A percentile compares a stretch with the other conserved stretches of the same genome.
Evolutionary conservation across 2,113 vertebrate genomes (phyloP).

Genomic region (Leptobrachium leishanense): DNA sequence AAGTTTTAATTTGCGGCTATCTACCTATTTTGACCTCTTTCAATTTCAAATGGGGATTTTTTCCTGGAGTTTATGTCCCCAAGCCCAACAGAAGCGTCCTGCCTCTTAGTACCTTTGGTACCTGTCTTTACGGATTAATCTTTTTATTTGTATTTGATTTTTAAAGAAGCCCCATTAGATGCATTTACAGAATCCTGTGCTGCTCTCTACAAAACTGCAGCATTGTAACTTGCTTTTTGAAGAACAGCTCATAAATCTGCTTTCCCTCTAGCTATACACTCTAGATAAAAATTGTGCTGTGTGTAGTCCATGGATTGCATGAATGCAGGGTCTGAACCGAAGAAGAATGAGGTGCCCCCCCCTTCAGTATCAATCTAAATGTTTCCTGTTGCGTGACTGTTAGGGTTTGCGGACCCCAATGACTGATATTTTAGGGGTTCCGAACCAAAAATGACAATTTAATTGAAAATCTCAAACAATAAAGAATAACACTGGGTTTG

Average conservation of each 20-base stretch:
- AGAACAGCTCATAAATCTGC: neutral
- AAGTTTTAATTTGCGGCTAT: too few species aligned
- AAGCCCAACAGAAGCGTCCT: too few species aligned
- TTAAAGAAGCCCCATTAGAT: too few species aligned
- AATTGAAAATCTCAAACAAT: conserved; percentile 1
- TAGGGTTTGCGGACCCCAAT: neutral
- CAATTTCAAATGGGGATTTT: too few species aligned
- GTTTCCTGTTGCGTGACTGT: neutral
- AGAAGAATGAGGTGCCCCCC: neutral
- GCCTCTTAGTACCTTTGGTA: too few species aligned
- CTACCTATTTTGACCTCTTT: too few species aligned
- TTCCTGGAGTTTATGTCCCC: too few species aligned
- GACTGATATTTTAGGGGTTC: conserved; percentile 2
- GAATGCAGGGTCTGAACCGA: neutral
- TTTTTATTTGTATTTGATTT: too few species aligned
- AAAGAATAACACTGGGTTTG: neutral
- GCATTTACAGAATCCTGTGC: neutral
- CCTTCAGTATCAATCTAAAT: neutral
- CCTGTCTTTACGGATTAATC: too few species aligned
- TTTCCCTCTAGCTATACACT: neutral
- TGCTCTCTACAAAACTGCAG: neutral
- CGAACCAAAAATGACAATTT: conserved; percentile 6
- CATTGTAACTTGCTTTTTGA: conserved; percentile 5
- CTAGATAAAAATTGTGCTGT: conserved; percentile 12
- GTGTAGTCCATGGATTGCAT: neutral